These are phyloP conservation scores for Piliocolobus tephrosceles DNA, from an alignment of 2,113 vertebrate species.

Conservation along the genomic window DNA sequence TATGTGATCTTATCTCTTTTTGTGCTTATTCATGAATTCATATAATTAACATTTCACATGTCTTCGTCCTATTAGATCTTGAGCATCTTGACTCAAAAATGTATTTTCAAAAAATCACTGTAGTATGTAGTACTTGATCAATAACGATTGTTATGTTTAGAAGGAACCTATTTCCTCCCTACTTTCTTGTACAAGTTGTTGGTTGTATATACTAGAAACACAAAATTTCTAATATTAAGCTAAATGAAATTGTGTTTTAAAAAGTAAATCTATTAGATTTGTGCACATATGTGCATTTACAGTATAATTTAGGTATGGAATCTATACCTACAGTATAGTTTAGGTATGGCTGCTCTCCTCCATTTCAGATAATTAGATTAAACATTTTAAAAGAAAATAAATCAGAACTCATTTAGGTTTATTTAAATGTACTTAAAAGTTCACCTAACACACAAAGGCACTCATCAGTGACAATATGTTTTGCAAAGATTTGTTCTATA, in stretches of 20 bases:
- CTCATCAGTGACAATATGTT: neutral
- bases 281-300: neutral
- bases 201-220: neutral
- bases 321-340: neutral
- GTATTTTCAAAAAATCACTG: neutral
- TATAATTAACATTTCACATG: neutral
- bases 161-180: neutral
- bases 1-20: neutral
- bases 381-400: neutral
- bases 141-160: neutral
- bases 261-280: neutral
- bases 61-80: neutral
- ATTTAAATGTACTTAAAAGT: neutral
- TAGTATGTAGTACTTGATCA: neutral
- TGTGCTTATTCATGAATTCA: neutral
- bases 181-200: neutral
- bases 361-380: constrained; percentile 6
- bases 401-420: neutral
- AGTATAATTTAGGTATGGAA: neutral
- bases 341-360: neutral
- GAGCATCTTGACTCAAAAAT: neutral
- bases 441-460: neutral
- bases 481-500: neutral
- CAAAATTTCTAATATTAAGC: neutral
- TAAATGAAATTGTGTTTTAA: neutral